A percentile compares a stretch with the other conserved stretches of the same genome.
Conservation (phyloP, 2,113 vertebrate species). For the Poeciliopsis turrubarensis region DNA sequence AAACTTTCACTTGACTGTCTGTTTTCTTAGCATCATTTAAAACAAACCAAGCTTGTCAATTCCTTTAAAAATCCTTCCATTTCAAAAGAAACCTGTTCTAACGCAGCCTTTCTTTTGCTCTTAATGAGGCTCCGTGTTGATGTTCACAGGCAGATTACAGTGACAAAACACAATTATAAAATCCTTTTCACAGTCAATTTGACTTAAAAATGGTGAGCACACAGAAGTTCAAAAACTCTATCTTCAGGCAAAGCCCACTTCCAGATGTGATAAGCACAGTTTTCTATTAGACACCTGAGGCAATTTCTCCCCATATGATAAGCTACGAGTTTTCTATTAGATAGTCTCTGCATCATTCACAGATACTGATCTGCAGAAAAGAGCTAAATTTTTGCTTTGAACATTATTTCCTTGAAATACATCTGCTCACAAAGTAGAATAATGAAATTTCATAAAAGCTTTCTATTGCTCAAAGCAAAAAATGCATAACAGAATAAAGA, state of each 20-base stretch:
- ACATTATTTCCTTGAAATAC: constrained; percentile 18
- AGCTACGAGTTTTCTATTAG: constrained; percentile 5
- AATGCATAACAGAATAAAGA: constrained; percentile 5
- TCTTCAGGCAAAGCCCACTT: constrained; percentile 26
- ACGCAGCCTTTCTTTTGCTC: constrained; percentile 3
- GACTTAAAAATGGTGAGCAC: constrained; percentile 2
- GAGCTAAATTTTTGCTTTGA: constrained; percentile 24
- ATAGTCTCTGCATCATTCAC: constrained; percentile 15
- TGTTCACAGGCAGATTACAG: constrained; percentile 7
- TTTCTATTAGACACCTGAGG: constrained; percentile 10
- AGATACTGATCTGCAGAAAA: constrained; percentile 27
- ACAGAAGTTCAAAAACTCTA: constrained; percentile 23
- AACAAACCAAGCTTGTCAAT: constrained; percentile 44
- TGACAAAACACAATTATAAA: constrained; percentile 10
- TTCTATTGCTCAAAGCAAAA: constrained; percentile 22
- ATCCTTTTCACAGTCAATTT: not conserved
- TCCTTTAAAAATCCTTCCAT: constrained; percentile 35
- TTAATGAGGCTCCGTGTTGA: constrained; percentile 27
- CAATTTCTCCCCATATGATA: not conserved
- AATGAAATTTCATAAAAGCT: constrained; percentile 21
- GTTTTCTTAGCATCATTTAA: constrained; percentile 30
- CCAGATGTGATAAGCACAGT: not conserved
- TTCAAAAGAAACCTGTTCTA: constrained; percentile 14
- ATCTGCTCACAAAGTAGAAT: constrained; percentile 23
- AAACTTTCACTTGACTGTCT: constrained; percentile 18